These are phyloP conservation scores for Tokudaia tokunoshimensis DNA, from an alignment of 2,797 vertebrate genomes.

Conservation along the genomic window DNA sequence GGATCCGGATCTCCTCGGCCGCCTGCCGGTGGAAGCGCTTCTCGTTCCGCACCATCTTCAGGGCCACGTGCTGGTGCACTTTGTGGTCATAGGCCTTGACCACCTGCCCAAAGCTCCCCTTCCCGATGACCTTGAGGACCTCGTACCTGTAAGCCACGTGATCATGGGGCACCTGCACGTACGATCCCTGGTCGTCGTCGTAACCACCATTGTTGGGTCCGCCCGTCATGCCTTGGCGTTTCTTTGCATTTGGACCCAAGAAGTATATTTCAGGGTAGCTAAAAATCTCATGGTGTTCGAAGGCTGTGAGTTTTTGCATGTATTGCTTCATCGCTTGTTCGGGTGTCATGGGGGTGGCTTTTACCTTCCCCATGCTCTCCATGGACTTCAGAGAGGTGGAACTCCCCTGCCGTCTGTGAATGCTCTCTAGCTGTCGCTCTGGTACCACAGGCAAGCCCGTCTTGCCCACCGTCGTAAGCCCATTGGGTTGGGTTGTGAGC, in stretches of 20 bases:
- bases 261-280: conserved; percentile 96
- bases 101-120: conserved; percentile 99
- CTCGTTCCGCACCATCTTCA: conserved; percentile 99
- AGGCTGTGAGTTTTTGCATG: conserved; percentile 96
- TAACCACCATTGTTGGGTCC: conserved; percentile 97
- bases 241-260: conserved; percentile 97
- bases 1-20: conserved; percentile 98
- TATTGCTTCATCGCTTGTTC: conserved; percentile 99
- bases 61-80: conserved; percentile 95
- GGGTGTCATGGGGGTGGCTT: conserved; percentile 90
- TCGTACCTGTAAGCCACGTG: conserved; percentile 98
- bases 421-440: conserved; percentile 91
- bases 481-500: conserved; percentile 97
- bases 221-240: conserved; percentile 95
- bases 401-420: conserved; percentile 94
- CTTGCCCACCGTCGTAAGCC: conserved; percentile 92
- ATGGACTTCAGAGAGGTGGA: conserved; percentile 94
- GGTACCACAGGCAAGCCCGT: conserved; percentile 89
- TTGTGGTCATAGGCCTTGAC: conserved; percentile 99
- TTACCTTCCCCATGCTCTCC: conserved; percentile 92
- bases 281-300: conserved; percentile 98
- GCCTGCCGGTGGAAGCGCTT: conserved; percentile 99
- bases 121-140: conserved; percentile 98
- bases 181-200: conserved; percentile 99
- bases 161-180: conserved; percentile 98